phyloP scores from a whole-genome alignment of 2,888 invertebrate genomes.

The Machimus rusticus region DNA sequence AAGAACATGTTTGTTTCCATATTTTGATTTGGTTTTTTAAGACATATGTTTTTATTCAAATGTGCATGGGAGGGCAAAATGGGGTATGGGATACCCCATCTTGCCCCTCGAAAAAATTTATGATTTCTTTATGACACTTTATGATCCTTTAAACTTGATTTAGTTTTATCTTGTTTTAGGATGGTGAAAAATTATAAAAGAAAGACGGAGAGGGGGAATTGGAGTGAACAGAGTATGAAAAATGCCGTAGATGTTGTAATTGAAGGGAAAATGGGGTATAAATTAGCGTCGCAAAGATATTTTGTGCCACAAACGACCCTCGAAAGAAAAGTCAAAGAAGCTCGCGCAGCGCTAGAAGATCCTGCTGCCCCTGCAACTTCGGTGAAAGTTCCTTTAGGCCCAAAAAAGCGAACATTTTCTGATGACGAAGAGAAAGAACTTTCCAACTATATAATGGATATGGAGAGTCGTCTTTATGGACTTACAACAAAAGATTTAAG shows the following conservation, averaged over 20 bases:
- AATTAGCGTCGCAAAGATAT: background rate
- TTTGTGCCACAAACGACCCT: background rate
- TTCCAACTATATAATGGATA: background rate
- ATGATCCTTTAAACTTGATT: background rate
- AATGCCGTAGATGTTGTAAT: background rate
- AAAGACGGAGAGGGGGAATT: conserved; percentile 3
- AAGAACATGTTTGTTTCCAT: background rate
- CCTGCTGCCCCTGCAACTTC: background rate
- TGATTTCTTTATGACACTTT: no score
- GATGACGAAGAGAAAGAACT: conserved; percentile 18
- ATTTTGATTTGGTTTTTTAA: background rate
- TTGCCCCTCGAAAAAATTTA: no score
- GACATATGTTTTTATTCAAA: no score
- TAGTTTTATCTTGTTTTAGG: background rate
- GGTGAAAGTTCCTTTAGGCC: background rate
- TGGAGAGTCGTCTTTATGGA: conserved; percentile 12
- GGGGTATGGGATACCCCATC: no score
- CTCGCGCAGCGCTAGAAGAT: background rate
- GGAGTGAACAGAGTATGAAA: conserved; percentile 5
- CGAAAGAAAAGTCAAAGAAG: conserved; percentile 10
- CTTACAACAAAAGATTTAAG: conserved; percentile 19
- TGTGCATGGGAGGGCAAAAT: no score
- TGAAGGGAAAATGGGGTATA: conserved; percentile 14
- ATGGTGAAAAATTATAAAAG: conserved; percentile 11
- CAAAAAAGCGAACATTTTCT: background rate